Percentiles rank a stretch among this genome's conserved stretches.
Evolutionary conservation across 1,140 invertebrate species (phyloP).

Genomic region (Phocides pigmalion): DNA sequence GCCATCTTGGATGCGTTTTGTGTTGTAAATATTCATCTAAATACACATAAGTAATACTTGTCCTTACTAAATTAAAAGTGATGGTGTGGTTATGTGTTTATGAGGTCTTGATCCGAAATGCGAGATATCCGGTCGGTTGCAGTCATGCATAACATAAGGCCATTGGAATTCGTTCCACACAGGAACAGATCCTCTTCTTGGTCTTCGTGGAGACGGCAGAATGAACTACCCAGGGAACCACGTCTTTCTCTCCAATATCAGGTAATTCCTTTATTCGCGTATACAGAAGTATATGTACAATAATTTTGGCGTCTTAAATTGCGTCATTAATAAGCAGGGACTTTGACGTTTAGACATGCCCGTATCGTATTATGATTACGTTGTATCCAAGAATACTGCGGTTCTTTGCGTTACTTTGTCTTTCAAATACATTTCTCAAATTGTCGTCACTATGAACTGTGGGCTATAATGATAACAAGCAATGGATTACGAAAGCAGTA

Average conservation of each 20-base stretch:
- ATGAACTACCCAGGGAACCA: constrained; percentile 55
- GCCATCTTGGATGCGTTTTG: constrained; percentile 51
- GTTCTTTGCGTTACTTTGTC: neutral
- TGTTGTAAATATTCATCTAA: constrained; percentile 47
- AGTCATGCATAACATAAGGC: constrained; percentile 64
- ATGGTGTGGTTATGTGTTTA: constrained; percentile 55
- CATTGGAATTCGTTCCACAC: constrained; percentile 54
- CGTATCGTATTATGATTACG: neutral
- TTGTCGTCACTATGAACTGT: too few species aligned
- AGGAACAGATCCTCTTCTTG: constrained; percentile 66
- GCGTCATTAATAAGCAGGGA: neutral
- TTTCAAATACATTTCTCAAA: neutral
- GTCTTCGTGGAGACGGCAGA: constrained; percentile 57
- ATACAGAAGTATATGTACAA: too few species aligned
- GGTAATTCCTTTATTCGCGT: constrained; percentile 42
- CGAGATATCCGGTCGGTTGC: constrained; percentile 55
- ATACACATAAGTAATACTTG: neutral
- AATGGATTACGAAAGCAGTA: neutral
- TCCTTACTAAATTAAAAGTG: constrained; percentile 43
- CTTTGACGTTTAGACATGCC: neutral
- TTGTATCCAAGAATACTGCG: neutral
- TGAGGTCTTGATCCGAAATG: constrained; percentile 54
- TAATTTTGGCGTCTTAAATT: neutral
- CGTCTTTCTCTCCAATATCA: constrained; percentile 71
- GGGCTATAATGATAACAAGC: too few species aligned